Percentiles rank a stretch among this genome's conserved stretches.
phyloP scores from a whole-genome alignment of 2,888 invertebrate genomes.

The Eueremaeus valkanovi region DNA sequence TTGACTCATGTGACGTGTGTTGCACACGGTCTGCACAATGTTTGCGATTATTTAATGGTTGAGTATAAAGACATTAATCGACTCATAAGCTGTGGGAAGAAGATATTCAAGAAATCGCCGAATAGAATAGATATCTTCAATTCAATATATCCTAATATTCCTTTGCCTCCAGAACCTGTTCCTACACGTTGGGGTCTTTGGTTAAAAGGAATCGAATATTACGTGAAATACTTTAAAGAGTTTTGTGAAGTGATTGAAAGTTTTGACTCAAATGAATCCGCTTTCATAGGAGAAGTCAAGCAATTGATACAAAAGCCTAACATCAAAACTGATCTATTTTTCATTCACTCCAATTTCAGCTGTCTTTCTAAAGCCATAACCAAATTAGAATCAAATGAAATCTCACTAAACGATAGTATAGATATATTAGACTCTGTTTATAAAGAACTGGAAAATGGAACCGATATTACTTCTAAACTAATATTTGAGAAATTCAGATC shows the following conservation, averaged over 20 bases:
- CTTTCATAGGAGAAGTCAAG: background rate
- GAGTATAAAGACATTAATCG: background rate
- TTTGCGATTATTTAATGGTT: background rate
- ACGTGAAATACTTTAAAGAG: background rate
- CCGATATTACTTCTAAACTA: background rate
- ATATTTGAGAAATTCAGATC: background rate
- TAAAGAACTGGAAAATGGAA: background rate
- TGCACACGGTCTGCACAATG: background rate
- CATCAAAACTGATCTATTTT: background rate
- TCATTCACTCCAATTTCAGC: background rate
- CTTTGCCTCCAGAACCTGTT: background rate
- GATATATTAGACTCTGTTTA: background rate
- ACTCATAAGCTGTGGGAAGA: background rate
- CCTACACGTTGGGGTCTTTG: background rate
- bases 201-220: background rate
- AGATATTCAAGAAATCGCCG: background rate
- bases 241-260: background rate
- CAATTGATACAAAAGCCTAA: background rate
- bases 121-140: background rate
- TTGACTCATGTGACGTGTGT: background rate
- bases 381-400: background rate
- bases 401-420: background rate
- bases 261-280: background rate
- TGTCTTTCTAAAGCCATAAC: background rate
- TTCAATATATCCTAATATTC: background rate